These are phyloP conservation scores for Ochropleura plecta DNA, from an alignment of 2,888 invertebrate species.

Conservation along the genomic window DNA sequence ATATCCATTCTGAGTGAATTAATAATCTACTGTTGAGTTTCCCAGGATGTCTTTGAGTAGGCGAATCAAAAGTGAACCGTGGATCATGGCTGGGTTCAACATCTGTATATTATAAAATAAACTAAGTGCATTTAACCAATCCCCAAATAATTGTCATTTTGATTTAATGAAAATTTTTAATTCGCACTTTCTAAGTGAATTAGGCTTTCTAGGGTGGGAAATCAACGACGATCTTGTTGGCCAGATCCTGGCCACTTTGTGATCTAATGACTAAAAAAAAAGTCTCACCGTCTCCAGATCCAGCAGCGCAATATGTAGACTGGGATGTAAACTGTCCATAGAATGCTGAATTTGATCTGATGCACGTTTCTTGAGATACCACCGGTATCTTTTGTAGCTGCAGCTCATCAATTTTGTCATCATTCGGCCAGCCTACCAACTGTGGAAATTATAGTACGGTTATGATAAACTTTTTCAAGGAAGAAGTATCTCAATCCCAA, in stretches of 20 bases:
- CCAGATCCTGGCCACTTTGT: neutral
- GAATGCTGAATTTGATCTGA: slow-evolving; percentile 6
- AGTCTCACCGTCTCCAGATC: neutral
- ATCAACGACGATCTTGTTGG: neutral
- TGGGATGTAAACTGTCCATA: neutral
- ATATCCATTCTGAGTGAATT: too few species aligned
- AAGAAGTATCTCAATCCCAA: neutral
- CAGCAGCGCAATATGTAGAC: slow-evolving; percentile 17
- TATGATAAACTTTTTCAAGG: neutral
- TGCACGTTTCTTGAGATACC: slow-evolving; percentile 21
- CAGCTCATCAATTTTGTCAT: neutral
- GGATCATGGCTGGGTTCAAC: neutral
- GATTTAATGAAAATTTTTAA: too few species aligned
- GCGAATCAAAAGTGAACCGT: neutral
- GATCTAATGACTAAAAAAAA: neutral
- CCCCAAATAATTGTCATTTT: too few species aligned
- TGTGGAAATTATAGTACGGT: neutral
- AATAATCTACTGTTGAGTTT: neutral
- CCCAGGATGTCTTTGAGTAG: neutral
- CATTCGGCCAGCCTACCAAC: slow-evolving; percentile 4
- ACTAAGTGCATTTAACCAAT: too few species aligned
- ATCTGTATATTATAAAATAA: too few species aligned
- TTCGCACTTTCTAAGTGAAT: too few species aligned
- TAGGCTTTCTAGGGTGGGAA: too few species aligned
- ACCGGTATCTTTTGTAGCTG: slow-evolving; percentile 9